phyloP scores from a whole-genome alignment of 2,888 invertebrate species.

The Aphidius colemani region DNA sequence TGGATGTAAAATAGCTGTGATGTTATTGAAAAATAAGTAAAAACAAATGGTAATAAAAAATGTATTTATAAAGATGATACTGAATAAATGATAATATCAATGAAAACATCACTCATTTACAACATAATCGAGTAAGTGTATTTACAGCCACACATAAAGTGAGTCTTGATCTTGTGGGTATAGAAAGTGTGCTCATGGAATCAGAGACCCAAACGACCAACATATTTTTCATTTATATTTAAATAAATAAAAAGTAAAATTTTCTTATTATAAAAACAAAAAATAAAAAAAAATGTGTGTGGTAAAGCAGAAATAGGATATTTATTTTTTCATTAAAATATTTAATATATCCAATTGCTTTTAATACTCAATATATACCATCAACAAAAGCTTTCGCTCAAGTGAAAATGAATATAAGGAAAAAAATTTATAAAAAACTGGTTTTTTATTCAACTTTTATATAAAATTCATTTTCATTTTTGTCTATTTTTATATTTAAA shows the following conservation, averaged over 20 bases:
- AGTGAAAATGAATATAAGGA: background rate
- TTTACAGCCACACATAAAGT: too few species aligned
- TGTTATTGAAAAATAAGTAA: background rate
- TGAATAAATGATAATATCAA: background rate
- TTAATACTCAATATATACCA: too few species aligned
- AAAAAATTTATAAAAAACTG: background rate
- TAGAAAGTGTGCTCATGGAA: too few species aligned
- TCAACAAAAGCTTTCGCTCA: background rate
- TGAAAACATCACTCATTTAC: constrained; percentile 12
- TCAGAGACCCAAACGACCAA: too few species aligned
- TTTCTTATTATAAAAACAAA: too few species aligned
- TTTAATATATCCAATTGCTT: too few species aligned
- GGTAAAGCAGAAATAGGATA: too few species aligned
- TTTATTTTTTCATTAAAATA: too few species aligned
- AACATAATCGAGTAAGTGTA: constrained; percentile 11
- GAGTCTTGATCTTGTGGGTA: too few species aligned
- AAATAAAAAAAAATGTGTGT: too few species aligned
- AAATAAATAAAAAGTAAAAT: too few species aligned
- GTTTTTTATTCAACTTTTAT: constrained; percentile 10
- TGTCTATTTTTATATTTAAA: constrained; percentile 1
- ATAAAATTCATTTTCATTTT: constrained; percentile 12
- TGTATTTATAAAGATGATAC: constrained; percentile 5
- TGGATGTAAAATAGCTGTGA: constrained; percentile 1
- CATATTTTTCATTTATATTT: too few species aligned
- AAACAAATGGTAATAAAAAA: background rate